Base-by-base conservation (phyloP, 1,140 invertebrate species). In the Drosophila setifemur region DNA sequence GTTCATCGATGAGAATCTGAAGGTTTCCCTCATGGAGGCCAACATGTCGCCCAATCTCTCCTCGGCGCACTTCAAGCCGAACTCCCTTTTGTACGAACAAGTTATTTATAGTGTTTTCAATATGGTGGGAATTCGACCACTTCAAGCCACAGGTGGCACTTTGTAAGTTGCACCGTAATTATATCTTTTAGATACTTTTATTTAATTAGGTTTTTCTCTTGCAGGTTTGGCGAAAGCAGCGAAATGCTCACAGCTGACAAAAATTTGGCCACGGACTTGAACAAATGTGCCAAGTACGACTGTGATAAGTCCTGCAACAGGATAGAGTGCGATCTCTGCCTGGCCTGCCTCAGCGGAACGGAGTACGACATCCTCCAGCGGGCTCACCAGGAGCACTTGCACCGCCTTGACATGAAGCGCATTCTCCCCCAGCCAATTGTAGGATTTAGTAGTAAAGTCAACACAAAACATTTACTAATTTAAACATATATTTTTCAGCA, bases 31-130 rank as follows among this genome's bases (percentile, higher is more conserved):
- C 2, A 95, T 99, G 94, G 98, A 99, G 91, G 98, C 97, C 0
- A 99, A 99, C 89, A 99, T 99, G 98, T 98, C 97, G 21, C 98
- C 98, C 0, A 99, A 99, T 92, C 92, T 99, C 16, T 98, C 97
- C 0, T 98, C 97, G 0, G 95, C 95, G 0, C 97, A 99, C 91
- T 99, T 96, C 90, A 94, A 95, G 33, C 95, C 94, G 0, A 99
- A 99, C 90, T 93, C 94, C 57, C 88, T 97, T 6, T 89, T 99
- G 0, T 99, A 99, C 73, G 96, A 99, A 82, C 97, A 99, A 92
- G 95, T 99, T 2, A 73, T 99, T 2, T 98, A 95, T 85, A 98
- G 96, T 90, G 82, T 97, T 29, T 94, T 99, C 23, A 93, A 94
- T 28, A 77, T 99, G 5, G 93, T 96, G n/a, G 97, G 97, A 0